A percentile compares a stretch with the other conserved stretches of the same genome.
Evolutionary conservation across 2,113 vertebrate genomes (phyloP).

Genomic region (Pomatostomus ruficeps): DNA sequence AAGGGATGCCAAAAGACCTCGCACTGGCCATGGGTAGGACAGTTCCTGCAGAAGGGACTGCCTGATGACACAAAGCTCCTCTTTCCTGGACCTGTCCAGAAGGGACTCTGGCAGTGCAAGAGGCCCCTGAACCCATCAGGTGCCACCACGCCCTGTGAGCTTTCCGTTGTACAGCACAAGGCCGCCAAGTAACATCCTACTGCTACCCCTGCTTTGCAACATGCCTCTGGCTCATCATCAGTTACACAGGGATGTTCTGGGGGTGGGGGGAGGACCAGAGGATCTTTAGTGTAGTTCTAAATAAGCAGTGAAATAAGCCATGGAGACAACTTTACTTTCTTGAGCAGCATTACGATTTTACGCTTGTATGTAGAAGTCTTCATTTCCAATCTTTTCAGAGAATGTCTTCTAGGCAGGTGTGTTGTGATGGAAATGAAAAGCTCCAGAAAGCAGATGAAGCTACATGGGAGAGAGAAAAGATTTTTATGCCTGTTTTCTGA

Average conservation of each 20-base stretch:
- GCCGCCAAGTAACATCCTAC: not conserved
- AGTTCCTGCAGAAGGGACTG: not conserved
- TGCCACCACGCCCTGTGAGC: not conserved
- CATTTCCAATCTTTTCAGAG: not conserved
- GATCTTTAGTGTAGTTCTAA: not conserved
- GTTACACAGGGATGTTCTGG: not conserved
- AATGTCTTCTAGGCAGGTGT: not conserved
- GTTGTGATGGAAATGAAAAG: not conserved
- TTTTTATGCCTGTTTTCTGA: not conserved
- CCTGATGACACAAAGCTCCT: not conserved
- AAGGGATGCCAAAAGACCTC: not conserved
- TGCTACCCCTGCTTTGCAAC: fast-evolving
- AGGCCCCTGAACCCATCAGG: not conserved
- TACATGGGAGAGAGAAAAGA: not conserved
- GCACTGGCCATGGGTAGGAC: too few relatives aligned
- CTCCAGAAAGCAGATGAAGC: not conserved
- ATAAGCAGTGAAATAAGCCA: not conserved
- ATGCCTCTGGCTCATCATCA: not conserved
- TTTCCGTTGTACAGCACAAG: not conserved
- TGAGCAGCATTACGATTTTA: not conserved
- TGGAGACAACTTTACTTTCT: not conserved
- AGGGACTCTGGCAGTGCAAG: not conserved
- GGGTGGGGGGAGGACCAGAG: not conserved
- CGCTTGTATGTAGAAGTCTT: not conserved
- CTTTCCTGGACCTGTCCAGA: not conserved